Evolutionary conservation across 2,113 vertebrate species (phyloP), one percentile per base, ranked within the genome.

Genomic region (Bagarius yarrelli): DNA sequence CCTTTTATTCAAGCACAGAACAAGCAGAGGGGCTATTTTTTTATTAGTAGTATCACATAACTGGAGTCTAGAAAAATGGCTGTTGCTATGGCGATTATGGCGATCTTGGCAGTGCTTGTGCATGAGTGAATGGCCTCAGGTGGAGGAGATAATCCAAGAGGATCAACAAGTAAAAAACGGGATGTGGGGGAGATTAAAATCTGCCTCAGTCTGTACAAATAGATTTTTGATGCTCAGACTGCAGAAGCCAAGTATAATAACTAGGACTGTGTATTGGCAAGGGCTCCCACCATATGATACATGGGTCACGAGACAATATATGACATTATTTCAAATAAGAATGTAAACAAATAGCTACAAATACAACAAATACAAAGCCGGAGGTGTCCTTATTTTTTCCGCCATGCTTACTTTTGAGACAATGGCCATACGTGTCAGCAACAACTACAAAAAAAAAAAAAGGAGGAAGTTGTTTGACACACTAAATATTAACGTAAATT

Each of bases 71-170:
- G 70, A 84, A 76, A 76, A 52, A 83, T 74, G 23, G 47, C 14
- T 50, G 72, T 82, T 85, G 81, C 81, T 63, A 85, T 83, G 81
- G 84, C 56, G 78, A 85, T 85, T 78, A 44, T 72, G 73, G 84
- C 30, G 69, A 83, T 59, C 25, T 77, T 74, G 78, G 60, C 60
- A 83, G 81, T 25, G 52, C 27, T 81, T 34, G 71, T 59, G 14
- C 23, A n/a, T 44, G 56, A 25, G 60, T 74, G 67, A 73, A 77
- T 80, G 47, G 77, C 81, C 81, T 80, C 77, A 83, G 81, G 81
- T 83, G 72, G 78, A 77, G 21, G 66, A 36, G 27, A 30, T 80
- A 80, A 85, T 83, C 81, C 2, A 21, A 16, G 27, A 63, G 77
- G 57, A 71, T 83, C 64, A 85, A 78, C 5, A 59, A 81, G 53